These are phyloP conservation scores for Ctenodactylus gundi DNA, from an alignment of 2,113 vertebrate genomes.

Conservation along the genomic window DNA sequence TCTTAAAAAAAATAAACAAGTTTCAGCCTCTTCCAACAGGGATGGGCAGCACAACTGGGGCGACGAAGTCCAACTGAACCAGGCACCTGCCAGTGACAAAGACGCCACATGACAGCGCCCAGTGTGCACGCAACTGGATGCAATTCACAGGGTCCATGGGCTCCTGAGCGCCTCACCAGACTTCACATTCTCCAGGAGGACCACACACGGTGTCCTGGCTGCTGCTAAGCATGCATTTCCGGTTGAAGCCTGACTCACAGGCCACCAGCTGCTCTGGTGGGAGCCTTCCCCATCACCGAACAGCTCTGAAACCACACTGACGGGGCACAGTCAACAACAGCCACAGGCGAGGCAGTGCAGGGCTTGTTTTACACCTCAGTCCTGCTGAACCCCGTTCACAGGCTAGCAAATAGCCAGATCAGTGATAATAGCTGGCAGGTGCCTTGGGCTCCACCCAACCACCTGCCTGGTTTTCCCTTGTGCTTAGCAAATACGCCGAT, in stretches of 20 bases:
- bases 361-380: not conserved
- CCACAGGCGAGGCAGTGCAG: not conserved
- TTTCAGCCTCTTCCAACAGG: not conserved
- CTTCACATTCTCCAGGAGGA: not conserved
- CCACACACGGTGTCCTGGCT: too few relatives aligned
- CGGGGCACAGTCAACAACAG: fast-evolving
- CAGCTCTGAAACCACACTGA: not conserved
- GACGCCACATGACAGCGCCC: not conserved
- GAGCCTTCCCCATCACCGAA: fast-evolving
- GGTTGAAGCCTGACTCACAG: not conserved
- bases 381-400: not conserved
- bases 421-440: not conserved
- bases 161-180: fast-evolving
- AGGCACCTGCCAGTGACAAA: not conserved
- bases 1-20: conserved; percentile 6
- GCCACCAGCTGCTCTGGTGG: not conserved
- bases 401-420: not conserved
- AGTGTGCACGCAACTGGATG: not conserved
- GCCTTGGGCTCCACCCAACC: not conserved
- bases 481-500: not conserved
- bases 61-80: not conserved
- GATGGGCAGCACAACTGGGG: not conserved
- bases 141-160: fast-evolving
- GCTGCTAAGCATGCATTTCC: fast-evolving
- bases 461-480: not conserved